Base-by-base conservation (phyloP, 2,888 invertebrate genomes). In the Drosophila paramelanica region DNA sequence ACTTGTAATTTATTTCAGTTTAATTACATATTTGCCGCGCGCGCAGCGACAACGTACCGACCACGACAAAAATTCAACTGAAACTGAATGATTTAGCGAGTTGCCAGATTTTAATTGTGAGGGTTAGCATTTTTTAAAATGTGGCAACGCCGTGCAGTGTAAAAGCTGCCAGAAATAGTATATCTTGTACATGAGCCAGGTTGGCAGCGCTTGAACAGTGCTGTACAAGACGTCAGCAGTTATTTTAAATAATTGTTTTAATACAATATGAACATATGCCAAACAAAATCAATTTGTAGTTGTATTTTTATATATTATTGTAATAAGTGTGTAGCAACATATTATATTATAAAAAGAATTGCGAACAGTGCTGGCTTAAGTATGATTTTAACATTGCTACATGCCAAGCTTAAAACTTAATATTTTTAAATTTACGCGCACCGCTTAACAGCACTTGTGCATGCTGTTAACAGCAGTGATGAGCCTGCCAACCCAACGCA, bases 11-110 rank as follows among this genome's bases (percentile, higher is more conserved):
- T 67, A 72, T 38, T 64, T 72, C 53, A 76, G 76, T 76, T 75
- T 72, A 71, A 75, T 71, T 72, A 75, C 75, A 75, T 61, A 60
- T 60, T 64, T 53, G 47, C 62, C 75, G 67, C 75, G 75, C 75
- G 76, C 76, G 72, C 46, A 67, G 72, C 75, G 76, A 75, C 72
- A 72, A 75, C 75, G 75, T 71, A 76, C 75, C 64, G 38, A 62
- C 67, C 64, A 76, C 75, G 75, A 76, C 75, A 64, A 75, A 75
- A 76, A 75, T 75, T 75, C 75, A 76, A 75, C 75, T 75, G 75
- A 75, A 76, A 75, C 75, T 75, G 75, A 75, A 57, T 64, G 75
- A 76, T 76, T 14, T 38, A 50, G 57, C 67, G 75, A 17, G 75
- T 75, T 75, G 75, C 75, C 75, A 75, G 75, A 75, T 75, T 76